Conservation (phyloP, 2,888 invertebrate genomes). For the Erebia palarica region DNA sequence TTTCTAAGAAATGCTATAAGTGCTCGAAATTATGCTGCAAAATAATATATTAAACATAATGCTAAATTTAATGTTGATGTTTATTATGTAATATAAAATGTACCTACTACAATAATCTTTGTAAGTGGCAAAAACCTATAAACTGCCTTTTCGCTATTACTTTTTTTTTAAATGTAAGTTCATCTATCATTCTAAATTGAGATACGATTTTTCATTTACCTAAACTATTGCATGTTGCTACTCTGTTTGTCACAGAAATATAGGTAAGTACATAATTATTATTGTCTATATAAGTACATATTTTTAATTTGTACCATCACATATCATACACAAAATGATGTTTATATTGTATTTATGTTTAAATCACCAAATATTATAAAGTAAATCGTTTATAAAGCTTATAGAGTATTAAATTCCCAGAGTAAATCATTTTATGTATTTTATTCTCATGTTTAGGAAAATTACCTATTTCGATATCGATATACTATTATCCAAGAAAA, state of each 20-base stretch:
- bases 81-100: background rate
- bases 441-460: background rate
- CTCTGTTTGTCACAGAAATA: background rate
- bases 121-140: background rate
- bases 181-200: slow-evolving; percentile 6
- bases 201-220: slow-evolving; percentile 3
- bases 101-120: background rate
- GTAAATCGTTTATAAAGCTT: slow-evolving; percentile 2
- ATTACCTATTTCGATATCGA: background rate
- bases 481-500: background rate
- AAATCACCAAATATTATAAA: slow-evolving; percentile 7
- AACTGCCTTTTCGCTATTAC: slow-evolving; percentile 14
- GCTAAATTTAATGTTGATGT: background rate
- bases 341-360: slow-evolving; percentile 15
- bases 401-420: slow-evolving; percentile 1
- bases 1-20: slow-evolving; percentile 11
- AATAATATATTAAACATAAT: slow-evolving; percentile 5
- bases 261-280: background rate
- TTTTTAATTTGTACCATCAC: background rate
- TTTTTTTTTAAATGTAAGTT: background rate
- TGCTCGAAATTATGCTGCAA: slow-evolving; percentile 14
- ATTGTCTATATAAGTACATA: background rate
- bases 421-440: background rate
- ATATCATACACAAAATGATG: slow-evolving; percentile 15
- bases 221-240: slow-evolving; percentile 4